Evolutionary conservation across 1,140 invertebrate species (phyloP).

Genomic region (Rhopalosiphum maidis): DNA sequence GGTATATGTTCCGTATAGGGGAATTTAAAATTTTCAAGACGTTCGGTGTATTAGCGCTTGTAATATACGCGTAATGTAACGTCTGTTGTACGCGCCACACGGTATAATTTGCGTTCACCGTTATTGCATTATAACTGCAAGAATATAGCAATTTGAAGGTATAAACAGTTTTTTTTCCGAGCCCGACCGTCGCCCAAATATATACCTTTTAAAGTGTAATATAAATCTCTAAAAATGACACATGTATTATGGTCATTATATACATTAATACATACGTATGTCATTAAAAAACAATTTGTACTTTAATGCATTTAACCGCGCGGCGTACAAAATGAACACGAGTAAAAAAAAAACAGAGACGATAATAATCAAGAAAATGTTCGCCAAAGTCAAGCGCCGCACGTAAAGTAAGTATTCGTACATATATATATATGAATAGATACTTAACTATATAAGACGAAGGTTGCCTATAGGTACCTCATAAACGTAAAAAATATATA

Average conservation of each 20-base stretch:
- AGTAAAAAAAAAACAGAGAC: not conserved
- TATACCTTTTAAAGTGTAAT: slow-evolving; percentile 19
- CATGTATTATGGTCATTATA: slow-evolving; percentile 1
- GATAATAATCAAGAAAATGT: not conserved
- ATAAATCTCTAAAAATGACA: slow-evolving; percentile 40
- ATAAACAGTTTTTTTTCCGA: not conserved
- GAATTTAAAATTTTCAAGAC: not conserved
- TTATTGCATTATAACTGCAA: not conserved
- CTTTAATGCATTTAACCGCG: not conserved
- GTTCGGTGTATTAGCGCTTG: not conserved
- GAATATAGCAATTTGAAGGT: not conserved
- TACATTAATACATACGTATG: not conserved
- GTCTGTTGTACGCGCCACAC: not conserved
- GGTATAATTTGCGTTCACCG: not conserved
- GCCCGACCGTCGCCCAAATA: not conserved
- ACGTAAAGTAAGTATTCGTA: not conserved
- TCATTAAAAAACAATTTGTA: slow-evolving; percentile 53
- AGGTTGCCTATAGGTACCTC: too few species aligned
- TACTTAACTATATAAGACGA: too few species aligned
- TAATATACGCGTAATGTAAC: not conserved
- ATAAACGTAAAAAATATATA: not conserved
- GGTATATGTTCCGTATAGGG: not conserved
- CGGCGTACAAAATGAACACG: not conserved
- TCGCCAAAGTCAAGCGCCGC: not conserved
- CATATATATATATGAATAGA: too few species aligned